Conservation (phyloP, 2,888 invertebrate genomes). For the Willowsia nigromaculata region DNA sequence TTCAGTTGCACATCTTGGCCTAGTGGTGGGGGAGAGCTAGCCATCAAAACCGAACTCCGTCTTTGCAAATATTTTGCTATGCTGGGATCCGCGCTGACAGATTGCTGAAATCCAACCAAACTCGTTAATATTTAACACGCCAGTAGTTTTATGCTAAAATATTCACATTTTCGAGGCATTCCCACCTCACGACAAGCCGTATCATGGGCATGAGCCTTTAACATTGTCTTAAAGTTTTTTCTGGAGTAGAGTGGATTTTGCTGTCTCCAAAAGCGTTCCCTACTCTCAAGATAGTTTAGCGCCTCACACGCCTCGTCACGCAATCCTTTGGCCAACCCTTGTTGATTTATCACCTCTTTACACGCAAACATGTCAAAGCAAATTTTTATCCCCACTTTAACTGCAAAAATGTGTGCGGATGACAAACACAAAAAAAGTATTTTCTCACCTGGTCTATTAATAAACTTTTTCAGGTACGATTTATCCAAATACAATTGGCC, state of each 20-base stretch:
- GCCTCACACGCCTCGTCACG: slow-evolving; percentile 76
- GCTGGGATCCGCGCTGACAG: slow-evolving; percentile 34
- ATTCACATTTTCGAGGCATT: too few species aligned
- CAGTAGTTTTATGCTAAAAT: too few species aligned
- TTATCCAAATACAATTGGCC: slow-evolving; percentile 78
- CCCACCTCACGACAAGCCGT: slow-evolving; percentile 27
- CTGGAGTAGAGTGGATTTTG: slow-evolving; percentile 77
- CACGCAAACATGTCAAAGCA: slow-evolving; percentile 27
- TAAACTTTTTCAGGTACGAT: slow-evolving; percentile 77
- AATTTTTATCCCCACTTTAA: too few species aligned
- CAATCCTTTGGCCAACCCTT: slow-evolving; percentile 70
- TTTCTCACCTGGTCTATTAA: slow-evolving; percentile 74
- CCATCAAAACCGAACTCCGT: slow-evolving; percentile 27
- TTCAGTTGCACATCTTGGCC: not conserved
- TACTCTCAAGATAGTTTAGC: slow-evolving; percentile 76
- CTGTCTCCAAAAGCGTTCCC: slow-evolving; percentile 78
- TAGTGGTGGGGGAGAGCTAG: not conserved
- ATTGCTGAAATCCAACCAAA: slow-evolving; percentile 4
- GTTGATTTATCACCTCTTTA: slow-evolving; percentile 68
- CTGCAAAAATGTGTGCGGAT: too few species aligned
- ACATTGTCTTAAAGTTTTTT: slow-evolving; percentile 63
- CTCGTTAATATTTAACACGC: not conserved
- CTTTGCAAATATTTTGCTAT: slow-evolving; percentile 48
- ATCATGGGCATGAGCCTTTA: slow-evolving; percentile 56
- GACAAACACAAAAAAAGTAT: not conserved